Evolutionary conservation across 2,888 invertebrate genomes (phyloP).

Genomic region (Tuberolachnus salignus): DNA sequence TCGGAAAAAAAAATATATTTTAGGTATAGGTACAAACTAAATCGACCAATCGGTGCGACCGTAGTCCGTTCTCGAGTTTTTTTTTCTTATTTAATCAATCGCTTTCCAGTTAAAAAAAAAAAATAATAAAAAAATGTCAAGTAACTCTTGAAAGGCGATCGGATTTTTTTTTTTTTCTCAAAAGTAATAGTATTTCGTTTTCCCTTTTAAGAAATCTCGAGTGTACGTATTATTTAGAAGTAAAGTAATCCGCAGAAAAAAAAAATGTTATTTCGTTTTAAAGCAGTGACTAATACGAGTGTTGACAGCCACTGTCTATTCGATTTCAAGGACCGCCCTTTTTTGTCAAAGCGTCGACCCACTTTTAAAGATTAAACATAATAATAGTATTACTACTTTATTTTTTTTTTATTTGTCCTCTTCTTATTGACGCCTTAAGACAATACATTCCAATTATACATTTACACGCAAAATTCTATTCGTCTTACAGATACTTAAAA

Average conservation of each 20-base stretch:
- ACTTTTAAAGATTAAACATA: conserved; percentile 14
- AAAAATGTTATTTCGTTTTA: not conserved
- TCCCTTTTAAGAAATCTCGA: not conserved
- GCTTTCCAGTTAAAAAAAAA: not conserved
- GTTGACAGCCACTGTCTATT: conserved; percentile 10
- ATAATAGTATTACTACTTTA: not conserved
- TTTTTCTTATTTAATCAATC: conserved; percentile 31
- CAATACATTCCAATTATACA: not conserved
- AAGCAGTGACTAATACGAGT: not conserved
- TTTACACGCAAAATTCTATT: too few relatives aligned
- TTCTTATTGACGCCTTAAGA: not conserved
- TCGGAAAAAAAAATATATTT: too few relatives aligned
- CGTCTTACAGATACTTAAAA: too few relatives aligned
- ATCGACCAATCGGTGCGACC: conserved; percentile 1
- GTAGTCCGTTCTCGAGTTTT: conserved; percentile 9
- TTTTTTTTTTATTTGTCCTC: not conserved
- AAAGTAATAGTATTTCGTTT: conserved; percentile 25
- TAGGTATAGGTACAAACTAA: not conserved
- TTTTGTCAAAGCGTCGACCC: conserved; percentile 12
- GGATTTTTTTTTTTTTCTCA: not conserved
- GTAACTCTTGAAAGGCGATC: conserved; percentile 2
- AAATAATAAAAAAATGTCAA: conserved; percentile 6
- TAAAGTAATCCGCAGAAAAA: conserved; percentile 6
- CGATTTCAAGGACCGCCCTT: conserved; percentile 14
- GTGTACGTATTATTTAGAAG: conserved; percentile 9